Evolutionary conservation across 2,888 invertebrate species (phyloP), one percentile per base, ranked within the genome.

Genomic region (Eudemis profundana): DNA sequence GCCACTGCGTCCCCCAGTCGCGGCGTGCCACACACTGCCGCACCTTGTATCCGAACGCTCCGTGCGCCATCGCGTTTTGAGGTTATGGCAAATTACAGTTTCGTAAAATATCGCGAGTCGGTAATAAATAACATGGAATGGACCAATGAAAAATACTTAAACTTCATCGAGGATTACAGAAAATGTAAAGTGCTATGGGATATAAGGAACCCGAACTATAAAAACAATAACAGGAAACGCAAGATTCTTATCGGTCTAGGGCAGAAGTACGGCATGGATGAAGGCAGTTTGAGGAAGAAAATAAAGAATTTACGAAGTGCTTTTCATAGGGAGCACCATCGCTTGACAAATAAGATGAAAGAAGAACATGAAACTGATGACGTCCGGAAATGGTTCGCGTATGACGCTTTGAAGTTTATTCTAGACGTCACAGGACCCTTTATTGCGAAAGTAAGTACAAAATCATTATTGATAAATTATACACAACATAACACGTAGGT

Each of bases 221-320:
- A 57, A 23, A 50, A 64, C 23, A 64, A 59, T 27, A 38, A n/a
- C n/a, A 64, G 50, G 36, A 64, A 64, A 59, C 64, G 64, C 5
- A 50, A 38, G 23, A 40, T 59, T 23, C 36, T 64, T 46, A 23
- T 44, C 27, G 36, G 36, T 3, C 50, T 64, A 4, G 57, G 50
- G 4, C 57, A 64, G 36, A 64, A 64, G 23, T 64, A 64, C 15
- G 50, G 57, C 8, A 36, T 64, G 19, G 64, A 59, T 3, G 57
- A 59, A n/a, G 33, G 49, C 10, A 44, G 50, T 44, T 23, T 64
- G 10, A 64, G 44, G 19, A 64, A 64, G 64, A 64, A 64, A 36
- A 64, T 64, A 36, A 64, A 64, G 57, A 64, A 64, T 46, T 57
- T 64, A 4, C 33, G 64, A 14, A 64, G 64, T 14, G 64, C 64